Evolutionary conservation across 2,113 vertebrate species (phyloP).

Genomic region (Promerops cafer): DNA sequence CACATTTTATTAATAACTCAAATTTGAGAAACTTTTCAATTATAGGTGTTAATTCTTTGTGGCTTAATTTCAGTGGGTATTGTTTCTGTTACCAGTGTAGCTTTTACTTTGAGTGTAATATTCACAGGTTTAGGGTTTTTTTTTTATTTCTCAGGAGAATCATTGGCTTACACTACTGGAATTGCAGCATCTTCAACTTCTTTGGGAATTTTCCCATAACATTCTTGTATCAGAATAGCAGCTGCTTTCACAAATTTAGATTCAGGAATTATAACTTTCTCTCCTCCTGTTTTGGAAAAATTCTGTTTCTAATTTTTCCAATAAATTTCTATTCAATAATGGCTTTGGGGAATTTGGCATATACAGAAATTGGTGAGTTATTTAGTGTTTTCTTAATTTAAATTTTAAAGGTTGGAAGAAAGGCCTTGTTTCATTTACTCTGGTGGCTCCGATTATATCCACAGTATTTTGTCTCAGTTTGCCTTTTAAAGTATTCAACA

Average conservation of each 20-base stretch:
- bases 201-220: not conserved
- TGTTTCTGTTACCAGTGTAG: not conserved
- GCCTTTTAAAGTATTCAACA: not conserved
- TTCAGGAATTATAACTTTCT: not conserved
- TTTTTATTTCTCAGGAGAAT: not conserved
- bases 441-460: not conserved
- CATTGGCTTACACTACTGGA: not conserved
- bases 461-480: not conserved
- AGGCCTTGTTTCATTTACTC: not conserved
- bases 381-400: not conserved
- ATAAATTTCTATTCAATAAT: not conserved
- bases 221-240: not conserved
- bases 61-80: not conserved
- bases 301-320: not conserved
- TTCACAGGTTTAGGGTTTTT: no score
- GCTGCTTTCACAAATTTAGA: not conserved
- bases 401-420: not conserved
- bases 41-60: not conserved
- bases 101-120: not conserved
- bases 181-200: not conserved
- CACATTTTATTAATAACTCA: not conserved
- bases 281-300: not conserved
- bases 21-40: not conserved
- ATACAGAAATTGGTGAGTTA: not conserved
- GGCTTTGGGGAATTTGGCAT: not conserved